Evolutionary conservation across 1,140 invertebrate species (phyloP).

Genomic region (Calliphora vicina): DNA sequence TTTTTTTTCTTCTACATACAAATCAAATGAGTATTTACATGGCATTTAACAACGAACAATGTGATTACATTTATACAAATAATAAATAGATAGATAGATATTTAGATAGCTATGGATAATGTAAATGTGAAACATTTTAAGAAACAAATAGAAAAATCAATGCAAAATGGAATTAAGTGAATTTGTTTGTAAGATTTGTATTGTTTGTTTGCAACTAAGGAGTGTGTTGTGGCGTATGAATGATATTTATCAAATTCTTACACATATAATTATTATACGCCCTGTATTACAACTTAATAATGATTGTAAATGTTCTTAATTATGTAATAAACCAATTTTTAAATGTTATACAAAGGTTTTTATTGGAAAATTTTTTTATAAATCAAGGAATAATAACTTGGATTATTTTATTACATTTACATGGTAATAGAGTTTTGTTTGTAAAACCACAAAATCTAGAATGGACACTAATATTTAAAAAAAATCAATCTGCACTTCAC

Average conservation of each 20-base stretch:
- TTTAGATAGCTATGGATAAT: not conserved
- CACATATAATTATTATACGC: not conserved
- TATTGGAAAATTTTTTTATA: too few relatives aligned
- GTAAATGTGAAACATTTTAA: not conserved
- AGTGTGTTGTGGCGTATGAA: not conserved
- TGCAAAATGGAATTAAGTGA: not conserved
- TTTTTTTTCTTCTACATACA: too few relatives aligned
- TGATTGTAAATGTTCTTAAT: too few relatives aligned
- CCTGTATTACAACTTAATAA: not conserved
- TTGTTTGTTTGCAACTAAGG: not conserved
- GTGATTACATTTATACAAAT: too few relatives aligned
- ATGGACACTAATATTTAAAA: not conserved
- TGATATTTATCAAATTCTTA: not conserved
- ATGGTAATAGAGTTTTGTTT: too few relatives aligned
- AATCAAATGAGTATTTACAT: not conserved
- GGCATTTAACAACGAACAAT: not conserved
- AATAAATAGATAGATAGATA: too few relatives aligned
- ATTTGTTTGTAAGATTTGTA: not conserved
- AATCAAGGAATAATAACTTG: too few relatives aligned
- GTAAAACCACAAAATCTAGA: too few relatives aligned
- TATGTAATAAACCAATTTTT: too few relatives aligned
- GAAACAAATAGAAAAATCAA: not conserved
- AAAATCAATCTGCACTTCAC: not conserved
- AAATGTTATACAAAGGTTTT: too few relatives aligned
- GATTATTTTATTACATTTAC: too few relatives aligned